Conservation (phyloP, 2,113 vertebrate genomes). For the Melanerpes aurifrons region DNA sequence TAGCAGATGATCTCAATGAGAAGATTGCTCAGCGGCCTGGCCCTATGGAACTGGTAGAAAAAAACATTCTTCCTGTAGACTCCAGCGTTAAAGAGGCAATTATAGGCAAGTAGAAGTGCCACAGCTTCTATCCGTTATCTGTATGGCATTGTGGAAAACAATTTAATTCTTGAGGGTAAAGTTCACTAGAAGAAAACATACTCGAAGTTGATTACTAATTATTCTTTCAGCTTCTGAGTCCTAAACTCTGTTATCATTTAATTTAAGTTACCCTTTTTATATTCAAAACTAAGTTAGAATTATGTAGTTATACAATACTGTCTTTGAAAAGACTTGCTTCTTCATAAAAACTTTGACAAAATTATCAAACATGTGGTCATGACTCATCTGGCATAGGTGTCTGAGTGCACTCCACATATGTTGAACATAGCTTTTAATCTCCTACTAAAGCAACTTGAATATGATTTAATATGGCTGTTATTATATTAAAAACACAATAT, state of each 20-base stretch:
- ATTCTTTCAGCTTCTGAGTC: not conserved
- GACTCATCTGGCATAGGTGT: not conserved
- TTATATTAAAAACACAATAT: not conserved
- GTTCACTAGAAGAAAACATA: not conserved
- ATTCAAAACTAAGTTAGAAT: not conserved
- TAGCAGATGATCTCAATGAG: conserved; percentile 97
- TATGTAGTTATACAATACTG: not conserved
- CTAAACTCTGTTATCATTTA: not conserved
- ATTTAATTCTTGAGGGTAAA: not conserved
- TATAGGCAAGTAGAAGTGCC: conserved; percentile 82
- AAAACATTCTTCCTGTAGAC: conserved; percentile 96
- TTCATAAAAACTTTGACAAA: not conserved
- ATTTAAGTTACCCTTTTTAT: not conserved
- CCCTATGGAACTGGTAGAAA: conserved; percentile 97
- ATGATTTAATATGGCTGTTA: not conserved
- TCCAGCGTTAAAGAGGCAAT: conserved; percentile 95
- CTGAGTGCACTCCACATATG: not conserved
- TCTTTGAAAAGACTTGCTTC: not conserved
- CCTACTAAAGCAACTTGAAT: not conserved
- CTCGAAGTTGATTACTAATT: not conserved
- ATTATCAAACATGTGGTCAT: not conserved
- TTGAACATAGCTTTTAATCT: not conserved
- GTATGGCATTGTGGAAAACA: not conserved
- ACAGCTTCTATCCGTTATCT: not conserved
- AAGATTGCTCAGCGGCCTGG: conserved; percentile 96